phyloP scores from a whole-genome alignment of 2,888 invertebrate genomes.

The Lasioglossum marginatum region DNA sequence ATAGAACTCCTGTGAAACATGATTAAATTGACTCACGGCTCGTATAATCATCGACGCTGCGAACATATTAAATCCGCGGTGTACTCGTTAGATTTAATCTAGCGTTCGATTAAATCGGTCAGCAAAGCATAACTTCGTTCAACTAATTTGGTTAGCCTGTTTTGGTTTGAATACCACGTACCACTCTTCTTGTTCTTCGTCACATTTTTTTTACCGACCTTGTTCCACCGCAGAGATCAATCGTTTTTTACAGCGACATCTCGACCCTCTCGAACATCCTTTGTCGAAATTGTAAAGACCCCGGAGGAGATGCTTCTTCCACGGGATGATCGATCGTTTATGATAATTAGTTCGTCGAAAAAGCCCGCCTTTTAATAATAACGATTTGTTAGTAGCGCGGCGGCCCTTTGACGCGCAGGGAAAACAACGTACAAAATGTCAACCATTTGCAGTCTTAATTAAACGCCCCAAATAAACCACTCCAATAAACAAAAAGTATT shows the following conservation, averaged over 20 bases:
- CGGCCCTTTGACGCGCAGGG: not conserved
- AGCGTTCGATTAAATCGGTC: not conserved
- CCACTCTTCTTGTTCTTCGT: not conserved
- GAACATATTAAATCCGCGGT: not conserved
- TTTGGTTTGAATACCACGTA: not conserved
- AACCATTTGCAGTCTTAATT: not conserved
- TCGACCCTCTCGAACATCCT: conserved; percentile 5
- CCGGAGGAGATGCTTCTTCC: conserved; percentile 33
- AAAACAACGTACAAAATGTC: not conserved
- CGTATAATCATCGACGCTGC: not conserved
- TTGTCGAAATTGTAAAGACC: conserved; percentile 7
- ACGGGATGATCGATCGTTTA: conserved; percentile 48
- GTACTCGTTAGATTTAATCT: not conserved
- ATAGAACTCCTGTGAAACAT: not conserved
- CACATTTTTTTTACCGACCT: not conserved
- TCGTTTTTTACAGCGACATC: conserved; percentile 9
- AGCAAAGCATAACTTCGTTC: not conserved
- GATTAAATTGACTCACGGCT: not conserved
- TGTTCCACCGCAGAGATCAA: not conserved
- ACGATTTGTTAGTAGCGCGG: not conserved
- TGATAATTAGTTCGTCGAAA: conserved; percentile 29
- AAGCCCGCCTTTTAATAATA: conserved; percentile 23
- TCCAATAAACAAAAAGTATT: not conserved
- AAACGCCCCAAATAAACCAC: not conserved
- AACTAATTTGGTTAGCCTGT: not conserved